Conservation (phyloP, 2,888 invertebrate genomes). For the Apomyelois bistriatella region DNA sequence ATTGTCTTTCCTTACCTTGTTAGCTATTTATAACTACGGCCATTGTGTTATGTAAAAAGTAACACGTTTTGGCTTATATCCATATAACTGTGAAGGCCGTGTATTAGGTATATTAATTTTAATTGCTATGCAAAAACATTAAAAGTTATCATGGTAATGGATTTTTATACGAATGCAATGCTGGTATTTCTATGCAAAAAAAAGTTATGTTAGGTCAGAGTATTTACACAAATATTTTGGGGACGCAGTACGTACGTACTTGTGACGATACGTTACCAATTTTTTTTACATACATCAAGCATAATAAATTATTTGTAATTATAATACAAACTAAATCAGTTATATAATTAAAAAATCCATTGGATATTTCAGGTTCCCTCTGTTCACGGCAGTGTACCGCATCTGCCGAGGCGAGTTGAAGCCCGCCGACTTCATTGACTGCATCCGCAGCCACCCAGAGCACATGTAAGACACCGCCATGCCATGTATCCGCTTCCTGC, state of each 20-base stretch:
- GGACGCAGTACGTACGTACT: no score
- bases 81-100: slow-evolving; percentile 25
- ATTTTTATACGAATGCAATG: no score
- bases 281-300: no score
- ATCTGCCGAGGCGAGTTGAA: slow-evolving; percentile 93
- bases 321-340: background rate
- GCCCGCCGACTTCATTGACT: slow-evolving; percentile 91
- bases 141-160: background rate
- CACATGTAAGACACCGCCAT: slow-evolving; percentile 90
- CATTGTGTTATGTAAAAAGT: slow-evolving; percentile 42
- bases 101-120: background rate
- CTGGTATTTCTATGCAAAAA: no score
- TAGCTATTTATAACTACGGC: slow-evolving; percentile 6
- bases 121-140: background rate
- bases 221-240: no score
- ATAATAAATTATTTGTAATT: no score
- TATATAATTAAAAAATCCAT: background rate
- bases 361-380: slow-evolving; percentile 88
- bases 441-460: slow-evolving; percentile 96
- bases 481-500: slow-evolving; percentile 42
- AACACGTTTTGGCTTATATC: slow-evolving; percentile 58
- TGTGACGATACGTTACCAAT: no score
- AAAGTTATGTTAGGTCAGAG: no score
- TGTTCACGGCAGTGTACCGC: slow-evolving; percentile 96
- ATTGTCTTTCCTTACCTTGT: background rate